These are phyloP conservation scores for Acropternis orthonyx DNA, from an alignment of 2,797 vertebrate genomes.

Conservation along the genomic window DNA sequence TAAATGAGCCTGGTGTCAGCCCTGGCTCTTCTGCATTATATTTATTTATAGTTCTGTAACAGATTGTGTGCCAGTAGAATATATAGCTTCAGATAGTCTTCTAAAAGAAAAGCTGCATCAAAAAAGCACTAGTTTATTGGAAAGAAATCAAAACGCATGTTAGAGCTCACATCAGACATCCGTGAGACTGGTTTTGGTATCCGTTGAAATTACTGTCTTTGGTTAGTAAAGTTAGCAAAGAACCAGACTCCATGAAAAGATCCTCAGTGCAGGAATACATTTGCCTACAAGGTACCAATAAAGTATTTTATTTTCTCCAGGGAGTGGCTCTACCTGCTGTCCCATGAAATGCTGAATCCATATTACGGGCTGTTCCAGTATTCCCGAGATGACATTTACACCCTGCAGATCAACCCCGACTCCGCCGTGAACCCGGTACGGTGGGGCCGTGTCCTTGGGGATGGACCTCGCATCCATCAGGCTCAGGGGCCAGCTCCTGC, in stretches of 20 bases:
- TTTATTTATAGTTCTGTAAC: background rate
- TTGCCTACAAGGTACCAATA: background rate
- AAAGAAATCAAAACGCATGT: background rate
- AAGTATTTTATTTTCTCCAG: conserved; percentile 69
- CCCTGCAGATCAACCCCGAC: conserved; percentile 96
- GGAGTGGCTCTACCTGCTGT: conserved; percentile 96
- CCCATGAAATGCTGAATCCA: conserved; percentile 97
- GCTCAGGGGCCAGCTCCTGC: background rate
- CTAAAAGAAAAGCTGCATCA: background rate
- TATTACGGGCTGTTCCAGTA: conserved; percentile 99
- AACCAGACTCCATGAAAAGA: background rate
- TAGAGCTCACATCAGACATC: background rate
- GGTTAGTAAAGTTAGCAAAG: background rate
- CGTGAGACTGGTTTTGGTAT: background rate
- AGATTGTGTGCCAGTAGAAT: background rate
- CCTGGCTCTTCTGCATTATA: background rate
- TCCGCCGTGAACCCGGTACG: conserved; percentile 95
- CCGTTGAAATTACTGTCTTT: background rate
- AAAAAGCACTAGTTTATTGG: background rate
- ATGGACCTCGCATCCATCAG: too few relatives aligned
- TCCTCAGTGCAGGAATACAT: background rate
- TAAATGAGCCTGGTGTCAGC: background rate
- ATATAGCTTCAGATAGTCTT: background rate
- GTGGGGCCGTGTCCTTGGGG: background rate
- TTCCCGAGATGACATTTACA: conserved; percentile 97